Evolutionary conservation across 2,888 invertebrate genomes (phyloP).

Genomic region (Nephrotoma flavescens): DNA sequence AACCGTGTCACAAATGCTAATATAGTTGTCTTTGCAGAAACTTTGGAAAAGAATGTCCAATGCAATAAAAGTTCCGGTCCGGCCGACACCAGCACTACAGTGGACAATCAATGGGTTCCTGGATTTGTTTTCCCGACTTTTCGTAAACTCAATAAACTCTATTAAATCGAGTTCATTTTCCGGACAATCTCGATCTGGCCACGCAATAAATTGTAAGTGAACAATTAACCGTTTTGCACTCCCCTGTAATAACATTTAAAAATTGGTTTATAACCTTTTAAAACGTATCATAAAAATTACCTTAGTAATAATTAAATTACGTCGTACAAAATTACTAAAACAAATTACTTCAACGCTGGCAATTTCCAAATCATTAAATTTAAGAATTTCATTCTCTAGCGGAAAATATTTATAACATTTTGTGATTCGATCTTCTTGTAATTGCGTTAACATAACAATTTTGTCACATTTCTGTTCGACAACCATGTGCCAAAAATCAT

Average conservation of each 20-base stretch:
- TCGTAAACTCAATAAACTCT: constrained; percentile 42
- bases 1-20: constrained; percentile 55
- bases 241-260: not conserved
- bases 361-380: constrained; percentile 44
- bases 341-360: constrained; percentile 36
- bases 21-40: constrained; percentile 39
- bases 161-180: constrained; percentile 41
- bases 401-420: constrained; percentile 62
- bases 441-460: constrained; percentile 56
- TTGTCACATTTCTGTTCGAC: constrained; percentile 50
- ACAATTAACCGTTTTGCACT: constrained; percentile 31
- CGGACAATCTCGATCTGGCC: constrained; percentile 61
- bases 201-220: constrained; percentile 54
- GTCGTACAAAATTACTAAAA: constrained; percentile 42
- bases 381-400: constrained; percentile 39
- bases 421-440: constrained; percentile 46
- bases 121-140: constrained; percentile 24
- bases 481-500: constrained; percentile 65
- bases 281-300: constrained; percentile 15
- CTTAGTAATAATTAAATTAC: constrained; percentile 41
- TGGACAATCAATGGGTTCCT: constrained; percentile 38
- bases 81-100: constrained; percentile 57
- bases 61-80: constrained; percentile 60
- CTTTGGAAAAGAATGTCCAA: constrained; percentile 54
- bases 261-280: too few species aligned